phyloP scores from a whole-genome alignment of 1,140 invertebrate species.

The Latrodectus geometricus region DNA sequence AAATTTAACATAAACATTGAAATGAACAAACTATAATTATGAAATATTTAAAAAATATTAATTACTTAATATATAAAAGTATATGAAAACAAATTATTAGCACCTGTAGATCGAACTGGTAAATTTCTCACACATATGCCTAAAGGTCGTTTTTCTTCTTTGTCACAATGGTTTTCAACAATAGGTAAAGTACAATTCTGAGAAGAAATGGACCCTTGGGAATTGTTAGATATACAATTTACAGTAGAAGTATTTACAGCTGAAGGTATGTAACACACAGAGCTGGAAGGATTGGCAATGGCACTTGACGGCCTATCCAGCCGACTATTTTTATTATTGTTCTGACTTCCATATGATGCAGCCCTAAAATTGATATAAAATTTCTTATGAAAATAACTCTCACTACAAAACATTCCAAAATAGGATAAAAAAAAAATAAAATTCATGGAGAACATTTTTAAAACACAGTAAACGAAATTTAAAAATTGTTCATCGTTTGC shows the following conservation, averaged over 20 bases:
- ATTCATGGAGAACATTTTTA: no score
- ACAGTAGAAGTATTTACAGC: constrained; percentile 42
- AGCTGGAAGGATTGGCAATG: constrained; percentile 46
- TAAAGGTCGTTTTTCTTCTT: constrained; percentile 81
- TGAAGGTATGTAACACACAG: constrained; percentile 49
- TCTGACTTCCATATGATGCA: constrained; percentile 61
- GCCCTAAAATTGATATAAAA: constrained; percentile 18
- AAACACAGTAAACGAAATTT: no score
- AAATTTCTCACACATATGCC: constrained; percentile 93
- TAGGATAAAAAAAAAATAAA: neutral
- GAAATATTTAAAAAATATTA: no score
- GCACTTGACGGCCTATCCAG: constrained; percentile 59
- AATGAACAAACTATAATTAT: no score
- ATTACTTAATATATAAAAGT: no score
- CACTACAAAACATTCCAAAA: neutral
- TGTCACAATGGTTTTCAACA: constrained; percentile 65
- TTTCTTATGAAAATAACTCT: neutral
- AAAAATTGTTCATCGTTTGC: no score
- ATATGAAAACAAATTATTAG: neutral
- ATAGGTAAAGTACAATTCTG: constrained; percentile 4
- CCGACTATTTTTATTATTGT: constrained; percentile 50
- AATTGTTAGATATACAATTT: constrained; percentile 37
- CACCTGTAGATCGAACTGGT: constrained; percentile 83
- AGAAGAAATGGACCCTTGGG: constrained; percentile 36
- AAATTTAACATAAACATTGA: no score